These are phyloP conservation scores for Cepaea hortensis DNA, from an alignment of 2,888 invertebrate species.

Conservation along the genomic window DNA sequence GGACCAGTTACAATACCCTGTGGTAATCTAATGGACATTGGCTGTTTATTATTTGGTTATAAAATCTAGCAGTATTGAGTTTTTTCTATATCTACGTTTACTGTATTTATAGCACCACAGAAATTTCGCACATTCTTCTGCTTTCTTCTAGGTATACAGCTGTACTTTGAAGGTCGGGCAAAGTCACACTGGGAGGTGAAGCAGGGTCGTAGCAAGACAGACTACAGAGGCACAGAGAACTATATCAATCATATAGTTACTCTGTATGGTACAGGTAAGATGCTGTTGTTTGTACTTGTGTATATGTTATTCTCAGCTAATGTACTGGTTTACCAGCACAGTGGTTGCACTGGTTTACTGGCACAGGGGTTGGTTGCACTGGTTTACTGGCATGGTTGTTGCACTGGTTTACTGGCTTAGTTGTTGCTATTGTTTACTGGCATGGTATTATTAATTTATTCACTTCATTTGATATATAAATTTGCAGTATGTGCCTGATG, in stretches of 20 bases:
- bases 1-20: no score
- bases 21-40: no score
- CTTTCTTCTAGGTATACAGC: conserved; percentile 56
- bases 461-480: no score
- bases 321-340: background rate
- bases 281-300: background rate
- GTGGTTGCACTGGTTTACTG: background rate
- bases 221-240: conserved; percentile 65
- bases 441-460: no score
- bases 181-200: conserved; percentile 69
- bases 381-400: background rate
- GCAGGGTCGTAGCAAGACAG: conserved; percentile 62
- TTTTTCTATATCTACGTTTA: no score
- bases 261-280: conserved; percentile 60
- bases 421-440: background rate
- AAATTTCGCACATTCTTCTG: background rate
- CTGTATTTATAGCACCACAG: no score
- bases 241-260: conserved; percentile 64
- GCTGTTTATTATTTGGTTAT: no score
- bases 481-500: no score
- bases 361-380: background rate
- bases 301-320: background rate
- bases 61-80: no score
- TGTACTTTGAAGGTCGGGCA: conserved; percentile 65
- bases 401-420: background rate